phyloP scores from a whole-genome alignment of 2,888 invertebrate genomes.

The Athalia rosae region DNA sequence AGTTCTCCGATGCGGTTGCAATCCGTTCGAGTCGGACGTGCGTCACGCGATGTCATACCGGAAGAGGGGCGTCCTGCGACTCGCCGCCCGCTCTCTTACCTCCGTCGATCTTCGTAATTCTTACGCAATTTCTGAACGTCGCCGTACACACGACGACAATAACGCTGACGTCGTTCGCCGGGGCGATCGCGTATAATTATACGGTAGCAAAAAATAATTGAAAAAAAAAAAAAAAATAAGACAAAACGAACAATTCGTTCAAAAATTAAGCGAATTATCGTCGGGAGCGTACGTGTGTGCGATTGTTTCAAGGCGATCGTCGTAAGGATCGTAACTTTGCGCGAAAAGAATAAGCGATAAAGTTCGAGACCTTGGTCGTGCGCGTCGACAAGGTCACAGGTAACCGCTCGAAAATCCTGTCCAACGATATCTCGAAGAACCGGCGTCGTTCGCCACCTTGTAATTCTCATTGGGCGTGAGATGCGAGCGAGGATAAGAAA shows the following conservation, averaged over 20 bases:
- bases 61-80: conserved; percentile 44
- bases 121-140: no score
- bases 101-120: no score
- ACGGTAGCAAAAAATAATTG: no score
- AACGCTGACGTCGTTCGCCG: no score
- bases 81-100: conserved; percentile 12
- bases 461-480: conserved; percentile 13
- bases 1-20: neutral
- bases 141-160: no score
- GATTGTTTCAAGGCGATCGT: neutral
- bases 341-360: conserved; percentile 59
- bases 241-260: no score
- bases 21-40: conserved; percentile 22
- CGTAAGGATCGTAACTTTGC: neutral
- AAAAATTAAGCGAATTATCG: neutral
- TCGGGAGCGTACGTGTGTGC: neutral
- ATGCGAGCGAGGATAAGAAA: conserved; percentile 13
- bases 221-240: no score
- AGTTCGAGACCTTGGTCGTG: conserved; percentile 57
- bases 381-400: conserved; percentile 60
- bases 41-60: conserved; percentile 33
- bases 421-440: conserved; percentile 48
- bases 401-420: conserved; percentile 51
- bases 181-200: no score
- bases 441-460: neutral